phyloP scores from a whole-genome alignment of 1,140 invertebrate species.

The Aculops lycopersici region DNA sequence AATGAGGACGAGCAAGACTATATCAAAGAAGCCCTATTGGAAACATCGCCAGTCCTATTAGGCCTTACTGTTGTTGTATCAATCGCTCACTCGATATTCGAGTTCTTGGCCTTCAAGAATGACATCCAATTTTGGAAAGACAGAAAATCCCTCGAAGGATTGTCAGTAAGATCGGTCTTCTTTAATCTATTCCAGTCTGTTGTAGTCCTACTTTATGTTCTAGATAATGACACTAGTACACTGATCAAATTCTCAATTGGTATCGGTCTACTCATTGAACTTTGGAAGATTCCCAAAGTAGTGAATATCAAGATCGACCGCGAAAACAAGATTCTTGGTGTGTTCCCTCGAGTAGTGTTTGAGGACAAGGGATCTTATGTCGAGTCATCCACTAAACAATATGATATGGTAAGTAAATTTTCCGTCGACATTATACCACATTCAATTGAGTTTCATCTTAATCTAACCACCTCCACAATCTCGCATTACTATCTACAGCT shows the following conservation, averaged over 20 bases:
- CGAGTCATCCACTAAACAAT: slow-evolving; percentile 67
- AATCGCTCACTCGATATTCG: slow-evolving; percentile 82
- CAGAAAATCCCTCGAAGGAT: slow-evolving; percentile 71
- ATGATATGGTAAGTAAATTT: slow-evolving; percentile 31
- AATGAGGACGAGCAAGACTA: slow-evolving; percentile 73
- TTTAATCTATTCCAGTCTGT: slow-evolving; percentile 91
- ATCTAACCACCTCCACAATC: too few relatives aligned
- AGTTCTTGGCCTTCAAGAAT: slow-evolving; percentile 96
- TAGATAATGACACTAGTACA: slow-evolving; percentile 94
- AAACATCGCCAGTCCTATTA: slow-evolving; percentile 82
- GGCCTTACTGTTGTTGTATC: slow-evolving; percentile 69
- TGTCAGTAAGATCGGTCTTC: slow-evolving; percentile 91
- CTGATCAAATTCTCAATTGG: slow-evolving; percentile 66
- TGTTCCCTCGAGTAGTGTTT: slow-evolving; percentile 44
- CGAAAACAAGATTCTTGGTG: slow-evolving; percentile 32
- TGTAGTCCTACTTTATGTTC: slow-evolving; percentile 71
- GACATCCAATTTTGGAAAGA: slow-evolving; percentile 99
- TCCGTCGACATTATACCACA: slow-evolving; percentile 3
- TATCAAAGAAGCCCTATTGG: slow-evolving; percentile 74
- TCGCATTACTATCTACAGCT: slow-evolving; percentile 22
- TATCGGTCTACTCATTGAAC: slow-evolving; percentile 76
- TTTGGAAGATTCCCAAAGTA: slow-evolving; percentile 97
- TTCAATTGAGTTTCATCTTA: slow-evolving; percentile 5
- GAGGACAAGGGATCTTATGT: slow-evolving; percentile 86
- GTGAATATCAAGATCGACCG: slow-evolving; percentile 31